Conservation (phyloP, 2,797 vertebrate genomes). For the Helostoma temminkii region DNA sequence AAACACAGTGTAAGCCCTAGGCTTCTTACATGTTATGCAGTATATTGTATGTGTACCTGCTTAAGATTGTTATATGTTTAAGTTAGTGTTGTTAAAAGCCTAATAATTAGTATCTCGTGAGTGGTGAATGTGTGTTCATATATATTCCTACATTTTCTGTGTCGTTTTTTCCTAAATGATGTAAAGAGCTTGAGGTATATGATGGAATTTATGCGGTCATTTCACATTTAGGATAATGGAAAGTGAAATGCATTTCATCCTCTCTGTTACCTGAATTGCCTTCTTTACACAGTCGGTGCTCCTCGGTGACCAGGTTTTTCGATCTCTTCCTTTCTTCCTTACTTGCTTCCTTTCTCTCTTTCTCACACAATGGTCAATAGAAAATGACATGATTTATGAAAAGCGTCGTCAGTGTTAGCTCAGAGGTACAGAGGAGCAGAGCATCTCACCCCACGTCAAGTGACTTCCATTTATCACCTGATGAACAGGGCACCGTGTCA, state of each 20-base stretch:
- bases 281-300: slow-evolving; percentile 22
- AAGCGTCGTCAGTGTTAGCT: slow-evolving; percentile 58
- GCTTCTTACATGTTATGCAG: too few relatives aligned
- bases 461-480: slow-evolving; percentile 63
- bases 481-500: slow-evolving; percentile 28
- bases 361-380: slow-evolving; percentile 37
- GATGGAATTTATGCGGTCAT: slow-evolving; percentile 8
- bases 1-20: too few relatives aligned
- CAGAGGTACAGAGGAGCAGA: slow-evolving; percentile 53
- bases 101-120: too few relatives aligned
- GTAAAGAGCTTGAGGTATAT: background rate
- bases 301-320: slow-evolving; percentile 31
- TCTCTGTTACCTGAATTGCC: slow-evolving; percentile 45
- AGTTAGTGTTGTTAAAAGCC: too few relatives aligned
- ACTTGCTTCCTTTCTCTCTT: slow-evolving; percentile 3
- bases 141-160: too few relatives aligned
- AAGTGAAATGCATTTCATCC: slow-evolving; percentile 51
- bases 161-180: too few relatives aligned
- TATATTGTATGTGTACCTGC: too few relatives aligned
- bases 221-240: slow-evolving; percentile 40
- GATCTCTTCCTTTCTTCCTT: background rate
- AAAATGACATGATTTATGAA: slow-evolving; percentile 68
- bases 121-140: too few relatives aligned
- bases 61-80: too few relatives aligned
- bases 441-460: slow-evolving; percentile 33